Conservation (phyloP, 2,797 vertebrate species). For the Paramormyrops hopkinsi region DNA sequence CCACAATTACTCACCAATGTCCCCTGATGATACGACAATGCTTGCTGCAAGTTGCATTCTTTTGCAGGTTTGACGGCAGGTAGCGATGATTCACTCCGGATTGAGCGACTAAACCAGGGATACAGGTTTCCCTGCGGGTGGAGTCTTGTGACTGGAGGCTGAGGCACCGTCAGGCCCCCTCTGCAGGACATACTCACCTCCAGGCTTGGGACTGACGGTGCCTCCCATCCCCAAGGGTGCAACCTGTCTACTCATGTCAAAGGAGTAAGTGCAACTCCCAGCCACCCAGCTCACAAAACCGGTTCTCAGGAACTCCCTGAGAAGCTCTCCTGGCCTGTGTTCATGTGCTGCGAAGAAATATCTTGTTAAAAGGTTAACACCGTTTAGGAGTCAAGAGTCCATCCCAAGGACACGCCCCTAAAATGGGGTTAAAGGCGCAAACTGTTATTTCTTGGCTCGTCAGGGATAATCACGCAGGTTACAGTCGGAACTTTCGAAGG, state of each 20-base stretch:
- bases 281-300: background rate
- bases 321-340: background rate
- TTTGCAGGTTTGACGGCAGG: background rate
- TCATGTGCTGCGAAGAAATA: background rate
- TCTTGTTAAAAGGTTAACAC: background rate
- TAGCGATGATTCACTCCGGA: background rate
- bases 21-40: background rate
- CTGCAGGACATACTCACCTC: background rate
- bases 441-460: background rate
- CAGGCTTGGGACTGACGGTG: background rate
- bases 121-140: background rate
- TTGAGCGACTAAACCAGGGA: background rate
- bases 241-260: background rate
- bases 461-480: background rate
- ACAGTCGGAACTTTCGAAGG: background rate
- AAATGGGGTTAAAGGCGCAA: background rate
- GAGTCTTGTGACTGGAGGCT: background rate
- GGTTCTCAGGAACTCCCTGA: conserved; percentile 1
- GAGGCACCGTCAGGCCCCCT: background rate
- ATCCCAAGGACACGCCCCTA: background rate
- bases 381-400: background rate
- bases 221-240: background rate
- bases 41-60: background rate
- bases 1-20: background rate
- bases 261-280: background rate